These are phyloP conservation scores for Phenganax subtilis DNA, from an alignment of 92 coral and sea anemone species.

Conservation along the genomic window DNA sequence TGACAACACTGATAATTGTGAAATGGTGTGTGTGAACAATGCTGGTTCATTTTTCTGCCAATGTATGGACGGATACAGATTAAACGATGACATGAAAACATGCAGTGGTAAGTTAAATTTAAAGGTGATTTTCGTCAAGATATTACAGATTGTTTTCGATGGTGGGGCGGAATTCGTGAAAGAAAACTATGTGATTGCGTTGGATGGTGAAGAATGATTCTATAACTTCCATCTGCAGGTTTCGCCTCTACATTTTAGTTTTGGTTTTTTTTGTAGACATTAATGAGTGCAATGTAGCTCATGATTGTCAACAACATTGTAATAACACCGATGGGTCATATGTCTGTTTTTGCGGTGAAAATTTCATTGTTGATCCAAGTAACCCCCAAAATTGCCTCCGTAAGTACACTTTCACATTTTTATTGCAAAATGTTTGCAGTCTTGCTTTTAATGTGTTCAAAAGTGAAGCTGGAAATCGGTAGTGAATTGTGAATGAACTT, in stretches of 20 bases:
- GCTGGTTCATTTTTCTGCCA: slow-evolving; percentile 62
- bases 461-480: too few species aligned
- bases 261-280: slow-evolving; percentile 26
- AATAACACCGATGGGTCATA: slow-evolving; percentile 44
- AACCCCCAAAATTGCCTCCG: slow-evolving; percentile 9
- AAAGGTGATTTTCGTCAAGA: too few species aligned
- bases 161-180: too few species aligned
- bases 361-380: slow-evolving; percentile 22
- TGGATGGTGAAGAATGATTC: too few species aligned
- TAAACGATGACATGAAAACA: slow-evolving; percentile 39
- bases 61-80: slow-evolving; percentile 54
- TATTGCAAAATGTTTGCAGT: background rate
- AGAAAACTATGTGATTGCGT: too few species aligned
- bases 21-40: slow-evolving; percentile 58
- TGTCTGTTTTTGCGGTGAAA: slow-evolving; percentile 30
- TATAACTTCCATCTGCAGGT: too few species aligned
- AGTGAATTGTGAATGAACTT: too few species aligned
- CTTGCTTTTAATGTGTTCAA: too few species aligned
- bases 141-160: too few species aligned
- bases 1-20: slow-evolving; percentile 39
- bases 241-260: background rate
- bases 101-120: slow-evolving; percentile 51
- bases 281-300: slow-evolving; percentile 43
- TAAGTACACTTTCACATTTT: background rate
- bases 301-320: slow-evolving; percentile 37